These are phyloP conservation scores for Agonopterix alstromeriana DNA, from an alignment of 2,888 invertebrate species.

Conservation along the genomic window DNA sequence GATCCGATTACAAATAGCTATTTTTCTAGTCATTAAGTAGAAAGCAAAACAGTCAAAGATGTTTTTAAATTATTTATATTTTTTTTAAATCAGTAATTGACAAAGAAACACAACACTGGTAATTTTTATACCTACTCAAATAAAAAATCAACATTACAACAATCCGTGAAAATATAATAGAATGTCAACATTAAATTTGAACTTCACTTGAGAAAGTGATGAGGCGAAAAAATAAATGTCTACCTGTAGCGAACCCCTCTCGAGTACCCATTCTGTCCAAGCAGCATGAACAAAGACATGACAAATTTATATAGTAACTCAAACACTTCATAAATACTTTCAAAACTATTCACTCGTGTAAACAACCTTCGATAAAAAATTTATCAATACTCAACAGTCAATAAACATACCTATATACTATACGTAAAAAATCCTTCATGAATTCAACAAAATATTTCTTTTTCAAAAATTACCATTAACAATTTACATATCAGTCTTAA, in stretches of 20 bases:
- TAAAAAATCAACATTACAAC: constrained; percentile 38
- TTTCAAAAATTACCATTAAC: constrained; percentile 22
- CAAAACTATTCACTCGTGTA: constrained; percentile 47
- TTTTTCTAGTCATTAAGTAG: too few relatives aligned
- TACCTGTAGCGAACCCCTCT: constrained; percentile 69
- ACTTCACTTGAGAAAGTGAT: constrained; percentile 22
- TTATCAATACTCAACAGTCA: constrained; percentile 54
- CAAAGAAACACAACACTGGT: constrained; percentile 49
- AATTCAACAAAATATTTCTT: constrained; percentile 33
- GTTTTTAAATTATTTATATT: constrained; percentile 52
- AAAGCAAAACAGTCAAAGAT: constrained; percentile 51
- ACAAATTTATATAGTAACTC: constrained; percentile 36
- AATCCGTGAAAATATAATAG: constrained; percentile 29
- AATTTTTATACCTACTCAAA: constrained; percentile 50
- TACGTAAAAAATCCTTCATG: constrained; percentile 33
- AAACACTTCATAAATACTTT: constrained; percentile 51
- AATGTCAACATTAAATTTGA: constrained; percentile 30
- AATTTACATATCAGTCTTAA: constrained; percentile 21
- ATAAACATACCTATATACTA: constrained; percentile 48
- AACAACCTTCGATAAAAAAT: constrained; percentile 49
- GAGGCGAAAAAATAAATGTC: constrained; percentile 27
- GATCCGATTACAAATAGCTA: too few relatives aligned
- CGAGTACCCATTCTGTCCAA: constrained; percentile 65
- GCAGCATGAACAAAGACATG: constrained; percentile 60
- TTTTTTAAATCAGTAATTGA: constrained; percentile 50